Conservation (phyloP, 2,888 invertebrate genomes). For the Meiosimyza decipiens region DNA sequence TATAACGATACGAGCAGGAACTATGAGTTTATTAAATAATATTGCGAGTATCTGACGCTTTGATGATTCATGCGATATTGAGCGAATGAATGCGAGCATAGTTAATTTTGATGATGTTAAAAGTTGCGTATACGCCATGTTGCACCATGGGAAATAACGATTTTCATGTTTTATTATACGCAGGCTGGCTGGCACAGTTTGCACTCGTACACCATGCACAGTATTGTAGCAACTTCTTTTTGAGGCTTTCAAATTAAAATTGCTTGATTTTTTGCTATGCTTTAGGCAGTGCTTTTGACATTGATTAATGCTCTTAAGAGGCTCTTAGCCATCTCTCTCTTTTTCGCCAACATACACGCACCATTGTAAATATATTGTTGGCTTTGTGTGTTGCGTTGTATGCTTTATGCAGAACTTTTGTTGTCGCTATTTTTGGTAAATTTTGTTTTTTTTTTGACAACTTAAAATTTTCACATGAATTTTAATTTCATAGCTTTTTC, state of each 20-base stretch:
- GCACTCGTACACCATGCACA: no score
- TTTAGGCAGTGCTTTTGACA: conserved; percentile 1
- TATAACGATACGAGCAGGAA: not conserved
- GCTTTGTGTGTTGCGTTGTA: no score
- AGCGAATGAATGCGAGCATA: not conserved
- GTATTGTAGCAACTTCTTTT: not conserved
- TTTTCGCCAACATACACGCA: no score
- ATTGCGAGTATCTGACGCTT: no score
- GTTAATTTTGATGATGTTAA: no score
- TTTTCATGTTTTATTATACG: no score
- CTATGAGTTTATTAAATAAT: no score
- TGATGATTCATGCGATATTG: no score
- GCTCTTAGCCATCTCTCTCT: not conserved
- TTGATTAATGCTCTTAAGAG: conserved; percentile 4
- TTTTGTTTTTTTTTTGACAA: not conserved
- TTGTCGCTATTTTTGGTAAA: not conserved
- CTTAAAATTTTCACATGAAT: conserved; percentile 7
- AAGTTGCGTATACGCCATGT: conserved; percentile 8
- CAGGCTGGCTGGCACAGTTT: no score
- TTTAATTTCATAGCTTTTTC: conserved; percentile 12
- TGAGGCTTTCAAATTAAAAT: conserved; percentile 12
- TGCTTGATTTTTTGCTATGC: not conserved
- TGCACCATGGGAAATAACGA: not conserved
- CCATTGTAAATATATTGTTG: no score
- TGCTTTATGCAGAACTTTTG: no score